phyloP scores from a whole-genome alignment of 1,140 invertebrate genomes.

The Trialeurodes vaporariorum region DNA sequence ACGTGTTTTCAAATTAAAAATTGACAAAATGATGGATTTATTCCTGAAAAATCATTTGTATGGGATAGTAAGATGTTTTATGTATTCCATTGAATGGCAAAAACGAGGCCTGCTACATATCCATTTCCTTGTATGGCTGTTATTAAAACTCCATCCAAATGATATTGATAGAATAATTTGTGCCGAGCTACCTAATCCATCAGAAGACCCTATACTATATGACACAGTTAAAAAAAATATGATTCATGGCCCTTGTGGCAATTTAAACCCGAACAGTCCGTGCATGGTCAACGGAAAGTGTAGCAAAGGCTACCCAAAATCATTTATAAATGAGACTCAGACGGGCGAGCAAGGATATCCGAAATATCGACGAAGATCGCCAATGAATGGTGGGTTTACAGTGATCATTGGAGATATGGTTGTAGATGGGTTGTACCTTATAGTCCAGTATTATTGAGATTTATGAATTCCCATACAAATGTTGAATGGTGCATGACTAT shows the following conservation, averaged over 20 bases:
- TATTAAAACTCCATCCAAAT: slow-evolving; percentile 31
- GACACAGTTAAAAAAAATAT: slow-evolving; percentile 35
- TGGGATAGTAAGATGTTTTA: slow-evolving; percentile 14
- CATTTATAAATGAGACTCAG: slow-evolving; percentile 21
- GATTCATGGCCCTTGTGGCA: slow-evolving; percentile 43
- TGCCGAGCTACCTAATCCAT: slow-evolving; percentile 41
- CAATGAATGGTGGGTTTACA: slow-evolving; percentile 15
- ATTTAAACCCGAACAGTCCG: slow-evolving; percentile 34
- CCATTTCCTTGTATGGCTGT: slow-evolving; percentile 36
- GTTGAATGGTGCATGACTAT: slow-evolving; percentile 35
- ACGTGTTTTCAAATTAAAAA: slow-evolving; percentile 14
- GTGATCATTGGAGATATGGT: slow-evolving; percentile 7
- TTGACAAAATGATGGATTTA: slow-evolving; percentile 10
- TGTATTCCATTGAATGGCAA: slow-evolving; percentile 36
- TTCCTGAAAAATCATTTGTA: slow-evolving; percentile 5
- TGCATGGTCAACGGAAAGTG: slow-evolving; percentile 39
- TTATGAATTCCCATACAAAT: slow-evolving; percentile 32
- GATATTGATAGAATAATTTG: slow-evolving; percentile 39
- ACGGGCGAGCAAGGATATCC: slow-evolving; percentile 33
- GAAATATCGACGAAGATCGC: slow-evolving; percentile 26
- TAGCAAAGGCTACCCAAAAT: slow-evolving; percentile 33
- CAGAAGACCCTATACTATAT: slow-evolving; percentile 33
- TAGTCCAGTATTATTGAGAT: too few relatives aligned
- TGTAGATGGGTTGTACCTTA: slow-evolving; percentile 34
- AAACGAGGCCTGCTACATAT: slow-evolving; percentile 40